Evolutionary conservation across 2,888 invertebrate genomes (phyloP).

Genomic region (Pristionchus mayeri): DNA sequence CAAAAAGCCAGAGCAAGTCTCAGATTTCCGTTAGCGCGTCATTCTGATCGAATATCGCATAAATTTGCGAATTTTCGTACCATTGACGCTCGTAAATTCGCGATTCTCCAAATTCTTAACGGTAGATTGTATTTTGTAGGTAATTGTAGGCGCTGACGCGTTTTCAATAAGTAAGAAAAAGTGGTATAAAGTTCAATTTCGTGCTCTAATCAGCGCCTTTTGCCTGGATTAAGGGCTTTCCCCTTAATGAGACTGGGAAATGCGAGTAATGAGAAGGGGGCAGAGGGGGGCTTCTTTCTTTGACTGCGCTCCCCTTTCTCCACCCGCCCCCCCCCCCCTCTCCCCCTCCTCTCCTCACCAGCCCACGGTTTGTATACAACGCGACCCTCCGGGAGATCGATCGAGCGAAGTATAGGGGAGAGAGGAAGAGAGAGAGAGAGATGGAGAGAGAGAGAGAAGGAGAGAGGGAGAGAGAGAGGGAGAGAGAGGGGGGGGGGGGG

Average conservation of each 20-base stretch:
- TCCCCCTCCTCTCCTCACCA: neutral
- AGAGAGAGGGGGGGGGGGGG: neutral
- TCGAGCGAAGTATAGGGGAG: neutral
- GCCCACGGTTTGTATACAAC: conserved; percentile 40
- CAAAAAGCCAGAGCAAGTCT: too few relatives aligned
- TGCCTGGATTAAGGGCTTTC: neutral
- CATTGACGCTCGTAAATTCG: too few relatives aligned
- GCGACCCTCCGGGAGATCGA: conserved; percentile 39
- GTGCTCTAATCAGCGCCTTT: too few relatives aligned
- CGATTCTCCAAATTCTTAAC: too few relatives aligned
- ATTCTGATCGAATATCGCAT: too few relatives aligned
- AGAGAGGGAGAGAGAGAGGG: neutral
- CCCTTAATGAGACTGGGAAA: neutral
- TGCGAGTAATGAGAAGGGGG: neutral
- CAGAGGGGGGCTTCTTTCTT: conserved; percentile 13
- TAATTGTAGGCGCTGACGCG: too few relatives aligned
- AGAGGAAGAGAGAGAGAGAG: too few relatives aligned
- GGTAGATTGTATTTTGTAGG: too few relatives aligned
- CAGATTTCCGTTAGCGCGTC: too few relatives aligned
- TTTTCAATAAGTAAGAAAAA: too few relatives aligned
- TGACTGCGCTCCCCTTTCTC: neutral
- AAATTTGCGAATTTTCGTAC: too few relatives aligned
- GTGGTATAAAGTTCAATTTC: too few relatives aligned
- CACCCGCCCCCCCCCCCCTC: neutral
- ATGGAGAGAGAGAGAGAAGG: neutral